phyloP scores from a whole-genome alignment of 2,888 invertebrate genomes.

The Drosophila vallismaia region DNA sequence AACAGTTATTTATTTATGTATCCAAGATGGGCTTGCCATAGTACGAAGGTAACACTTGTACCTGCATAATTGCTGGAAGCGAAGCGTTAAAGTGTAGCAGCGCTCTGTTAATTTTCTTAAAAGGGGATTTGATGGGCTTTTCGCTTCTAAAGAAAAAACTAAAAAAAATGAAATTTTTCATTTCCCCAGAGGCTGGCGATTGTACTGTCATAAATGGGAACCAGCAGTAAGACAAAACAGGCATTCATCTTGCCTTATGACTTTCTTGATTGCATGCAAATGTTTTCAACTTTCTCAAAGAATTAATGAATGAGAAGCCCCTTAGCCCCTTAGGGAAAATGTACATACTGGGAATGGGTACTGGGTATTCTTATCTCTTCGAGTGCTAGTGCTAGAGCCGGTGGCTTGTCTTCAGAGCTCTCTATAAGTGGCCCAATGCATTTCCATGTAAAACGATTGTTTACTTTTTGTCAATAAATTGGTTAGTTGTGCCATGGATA shows the following conservation, averaged over 20 bases:
- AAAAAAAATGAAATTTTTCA: constrained; percentile 18
- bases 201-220: constrained; percentile 67
- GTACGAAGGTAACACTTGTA: constrained; percentile 46
- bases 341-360: not conserved
- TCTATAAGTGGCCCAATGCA: constrained; percentile 18
- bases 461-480: constrained; percentile 77
- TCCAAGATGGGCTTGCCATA: constrained; percentile 9
- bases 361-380: no score
- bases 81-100: constrained; percentile 66
- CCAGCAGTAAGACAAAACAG: constrained; percentile 52
- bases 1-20: not conserved
- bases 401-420: constrained; percentile 2
- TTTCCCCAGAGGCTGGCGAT: constrained; percentile 54
- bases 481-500: constrained; percentile 59
- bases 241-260: constrained; percentile 50
- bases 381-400: not conserved
- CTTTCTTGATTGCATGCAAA: constrained; percentile 65
- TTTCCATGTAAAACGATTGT: constrained; percentile 57
- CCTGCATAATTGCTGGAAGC: constrained; percentile 69
- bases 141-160: constrained; percentile 29
- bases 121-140: constrained; percentile 44
- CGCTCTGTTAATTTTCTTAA: constrained; percentile 71
- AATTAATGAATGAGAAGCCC: constrained; percentile 25
- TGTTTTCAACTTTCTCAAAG: constrained; percentile 67
- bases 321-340: constrained; percentile 9